Evolutionary conservation across 1,140 invertebrate species (phyloP).

Genomic region (Saccostrea cuccullata): DNA sequence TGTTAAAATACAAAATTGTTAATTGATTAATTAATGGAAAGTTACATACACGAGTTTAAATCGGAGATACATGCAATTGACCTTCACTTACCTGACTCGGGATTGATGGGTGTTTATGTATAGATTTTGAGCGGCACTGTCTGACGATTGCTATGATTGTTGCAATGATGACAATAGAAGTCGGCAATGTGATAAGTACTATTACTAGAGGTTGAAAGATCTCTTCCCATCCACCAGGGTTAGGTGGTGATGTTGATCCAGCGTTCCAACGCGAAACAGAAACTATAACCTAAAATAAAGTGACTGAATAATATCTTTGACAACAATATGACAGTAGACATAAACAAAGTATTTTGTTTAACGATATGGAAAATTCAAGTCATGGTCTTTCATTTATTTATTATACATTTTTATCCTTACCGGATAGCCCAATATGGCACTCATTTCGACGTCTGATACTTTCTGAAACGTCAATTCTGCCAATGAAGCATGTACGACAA

Average conservation of each 20-base stretch:
- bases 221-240: not conserved
- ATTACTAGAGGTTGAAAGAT: not conserved
- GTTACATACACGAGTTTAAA: no score
- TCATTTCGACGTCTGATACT: conserved; percentile 41
- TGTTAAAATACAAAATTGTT: no score
- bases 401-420: not conserved
- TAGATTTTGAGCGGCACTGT: not conserved
- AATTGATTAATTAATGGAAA: no score
- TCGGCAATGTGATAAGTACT: not conserved
- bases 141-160: not conserved
- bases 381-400: not conserved
- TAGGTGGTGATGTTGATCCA: not conserved
- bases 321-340: not conserved
- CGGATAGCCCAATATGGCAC: conserved; percentile 44
- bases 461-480: conserved; percentile 33
- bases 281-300: not conserved
- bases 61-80: no score
- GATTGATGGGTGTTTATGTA: not conserved
- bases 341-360: not conserved
- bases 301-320: not conserved
- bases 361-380: no score
- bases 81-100: not conserved
- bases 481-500: conserved; percentile 5
- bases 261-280: not conserved
- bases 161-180: not conserved